These are phyloP conservation scores for Morpho deidamia DNA, from an alignment of 2,888 invertebrate genomes.

Conservation along the genomic window DNA sequence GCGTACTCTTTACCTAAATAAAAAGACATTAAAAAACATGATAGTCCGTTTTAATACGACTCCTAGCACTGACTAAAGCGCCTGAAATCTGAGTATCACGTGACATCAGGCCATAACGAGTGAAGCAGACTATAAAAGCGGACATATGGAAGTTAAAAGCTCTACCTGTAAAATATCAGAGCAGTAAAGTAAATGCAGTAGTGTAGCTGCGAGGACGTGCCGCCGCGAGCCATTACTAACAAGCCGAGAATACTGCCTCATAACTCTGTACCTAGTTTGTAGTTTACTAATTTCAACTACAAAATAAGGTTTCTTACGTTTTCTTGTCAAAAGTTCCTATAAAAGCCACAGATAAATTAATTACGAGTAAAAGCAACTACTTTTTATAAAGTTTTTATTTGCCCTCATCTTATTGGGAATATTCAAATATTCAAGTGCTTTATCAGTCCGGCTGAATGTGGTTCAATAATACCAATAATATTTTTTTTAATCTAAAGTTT, in stretches of 20 bases:
- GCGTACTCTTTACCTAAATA: too few species aligned
- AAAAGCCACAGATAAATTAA: too few species aligned
- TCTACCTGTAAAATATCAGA: slow-evolving; percentile 76
- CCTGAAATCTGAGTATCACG: slow-evolving; percentile 53
- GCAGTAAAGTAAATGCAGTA: slow-evolving; percentile 76
- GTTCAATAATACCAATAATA: too few species aligned
- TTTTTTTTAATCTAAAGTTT: too few species aligned
- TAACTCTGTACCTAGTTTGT: slow-evolving; percentile 17
- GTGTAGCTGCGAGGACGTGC: slow-evolving; percentile 58
- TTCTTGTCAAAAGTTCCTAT: neutral
- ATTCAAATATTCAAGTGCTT: too few species aligned
- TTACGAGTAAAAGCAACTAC: too few species aligned
- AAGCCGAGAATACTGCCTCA: slow-evolving; percentile 29
- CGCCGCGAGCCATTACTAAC: slow-evolving; percentile 31
- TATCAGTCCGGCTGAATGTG: too few species aligned
- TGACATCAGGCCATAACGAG: slow-evolving; percentile 71
- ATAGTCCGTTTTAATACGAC: neutral
- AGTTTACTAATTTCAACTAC: neutral
- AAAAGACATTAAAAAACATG: neutral
- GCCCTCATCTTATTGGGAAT: too few species aligned
- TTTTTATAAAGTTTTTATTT: too few species aligned
- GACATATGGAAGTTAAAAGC: slow-evolving; percentile 75
- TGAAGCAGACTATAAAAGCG: slow-evolving; percentile 69
- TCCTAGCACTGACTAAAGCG: slow-evolving; percentile 7
- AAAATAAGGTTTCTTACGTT: neutral